Evolutionary conservation across 2,113 vertebrate species (phyloP), one percentile per base, ranked within the genome.

Genomic region (Pontoporia blainvillei): DNA sequence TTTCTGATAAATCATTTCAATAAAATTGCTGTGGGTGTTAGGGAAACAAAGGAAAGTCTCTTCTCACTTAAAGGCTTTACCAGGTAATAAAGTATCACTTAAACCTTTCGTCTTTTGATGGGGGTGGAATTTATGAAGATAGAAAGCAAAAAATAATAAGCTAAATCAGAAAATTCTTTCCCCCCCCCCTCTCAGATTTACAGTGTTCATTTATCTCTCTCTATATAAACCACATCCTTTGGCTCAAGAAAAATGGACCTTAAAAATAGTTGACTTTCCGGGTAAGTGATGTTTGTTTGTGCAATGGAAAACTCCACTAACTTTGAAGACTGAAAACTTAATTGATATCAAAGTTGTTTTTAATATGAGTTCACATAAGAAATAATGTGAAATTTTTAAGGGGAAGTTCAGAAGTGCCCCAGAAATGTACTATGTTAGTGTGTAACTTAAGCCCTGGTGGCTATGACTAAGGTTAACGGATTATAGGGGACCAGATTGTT

Each of bases 341-440:
- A 75, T 67, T 66, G 46, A 73, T 86, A 94, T 23, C 49, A 61
- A 61, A 17, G 29, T 81, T 94, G 94, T 91, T 93, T 95, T 86
- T 34, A 69, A 95, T 86, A 86, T 52, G 73, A 82, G 41, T 25
- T 81, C 27, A 29, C 39, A 21, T 91, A 86, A 64, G 52, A 83
- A 84, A 69, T 75, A 75, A 36, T 72, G 86, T 86, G 79, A 72
- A 78, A 27, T 3, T 44, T 79, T 71, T 39, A 90, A 86, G 72
- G 21, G 8, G 54, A 52, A 46, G 13, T 59, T 1, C 17, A 81
- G 34, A 86, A 81, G 72, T 79, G 23, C 5, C 14, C 36, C 36
- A 91, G 25, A n/a, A 73, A 71, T 73, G 67, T 86, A 83, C 54
- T 81, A 79, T 39, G 90, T 95, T 79, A 61, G 21, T 81, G 39